Evolutionary conservation across 2,113 vertebrate genomes (phyloP).

Genomic region (Campylomormyrus numenius): DNA sequence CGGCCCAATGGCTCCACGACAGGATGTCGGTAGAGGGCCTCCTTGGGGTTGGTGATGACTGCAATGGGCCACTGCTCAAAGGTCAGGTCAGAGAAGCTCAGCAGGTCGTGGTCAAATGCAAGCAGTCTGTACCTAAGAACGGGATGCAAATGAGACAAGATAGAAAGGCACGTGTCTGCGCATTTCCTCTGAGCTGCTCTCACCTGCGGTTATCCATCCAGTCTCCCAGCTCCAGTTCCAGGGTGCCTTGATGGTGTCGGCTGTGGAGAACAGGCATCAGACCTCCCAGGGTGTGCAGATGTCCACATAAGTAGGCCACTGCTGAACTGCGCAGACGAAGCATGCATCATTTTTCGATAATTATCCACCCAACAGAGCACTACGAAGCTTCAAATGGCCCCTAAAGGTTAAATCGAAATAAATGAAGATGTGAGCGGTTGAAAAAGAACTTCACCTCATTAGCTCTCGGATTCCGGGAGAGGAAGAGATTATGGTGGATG

Average conservation of each 20-base stretch:
- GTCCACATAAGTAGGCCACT: conserved; percentile 88
- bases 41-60: conserved; percentile 93
- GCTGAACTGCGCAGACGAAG: conserved; percentile 64
- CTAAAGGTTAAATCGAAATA: not conserved
- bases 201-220: conserved; percentile 92
- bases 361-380: not conserved
- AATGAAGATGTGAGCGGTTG: not conserved
- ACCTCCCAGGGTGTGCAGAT: conserved; percentile 87
- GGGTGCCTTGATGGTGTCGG: conserved; percentile 74
- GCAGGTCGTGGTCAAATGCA: conserved; percentile 87
- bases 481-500: conserved; percentile 83
- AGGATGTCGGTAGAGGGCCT: conserved; percentile 77
- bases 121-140: conserved; percentile 80
- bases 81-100: conserved; percentile 83
- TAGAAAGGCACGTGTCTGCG: not conserved
- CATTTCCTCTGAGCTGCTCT: conserved; percentile 9
- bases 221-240: conserved; percentile 92
- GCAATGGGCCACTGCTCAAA: conserved; percentile 86
- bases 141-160: not conserved
- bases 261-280: conserved; percentile 84
- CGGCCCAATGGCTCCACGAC: conserved; percentile 75
- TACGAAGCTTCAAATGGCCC: not conserved
- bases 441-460: conserved; percentile 70
- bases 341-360: not conserved
- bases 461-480: conserved; percentile 73